A percentile compares a stretch with the other conserved stretches of the same genome.
These are phyloP conservation scores for Cyphomyrus plagiostoma DNA, from an alignment of 2,113 vertebrate species.

Conservation along the genomic window DNA sequence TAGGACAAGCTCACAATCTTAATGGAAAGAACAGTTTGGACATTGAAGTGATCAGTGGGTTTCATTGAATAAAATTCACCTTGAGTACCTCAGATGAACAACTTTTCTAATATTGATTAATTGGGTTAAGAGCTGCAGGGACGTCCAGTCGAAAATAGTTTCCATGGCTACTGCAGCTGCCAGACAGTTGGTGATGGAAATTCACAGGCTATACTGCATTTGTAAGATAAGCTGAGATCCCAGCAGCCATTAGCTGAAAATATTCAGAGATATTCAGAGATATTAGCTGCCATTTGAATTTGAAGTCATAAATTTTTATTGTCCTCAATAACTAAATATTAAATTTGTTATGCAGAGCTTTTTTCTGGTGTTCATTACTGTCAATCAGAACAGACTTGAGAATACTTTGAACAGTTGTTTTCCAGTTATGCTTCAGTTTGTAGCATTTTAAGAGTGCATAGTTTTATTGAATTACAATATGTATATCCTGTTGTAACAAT, in stretches of 20 bases:
- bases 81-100: not conserved
- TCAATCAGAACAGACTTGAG: not conserved
- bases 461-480: not conserved
- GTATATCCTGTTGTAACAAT: not conserved
- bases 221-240: not conserved
- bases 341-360: not conserved
- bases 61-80: not conserved
- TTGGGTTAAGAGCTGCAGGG: not conserved
- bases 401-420: not conserved
- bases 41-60: not conserved
- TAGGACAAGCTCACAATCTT: not conserved
- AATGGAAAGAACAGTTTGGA: not conserved
- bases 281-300: not conserved
- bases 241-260: not conserved
- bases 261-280: not conserved
- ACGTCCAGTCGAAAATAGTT: not conserved
- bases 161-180: not conserved
- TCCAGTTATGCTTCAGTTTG: not conserved
- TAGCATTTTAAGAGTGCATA: not conserved
- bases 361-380: not conserved
- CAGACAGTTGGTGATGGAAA: not conserved
- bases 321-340: not conserved
- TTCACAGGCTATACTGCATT: not conserved
- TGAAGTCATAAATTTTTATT: not conserved
- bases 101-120: not conserved